Evolutionary conservation across 2,113 vertebrate species (phyloP).

Genomic region (Zapus hudsonius): DNA sequence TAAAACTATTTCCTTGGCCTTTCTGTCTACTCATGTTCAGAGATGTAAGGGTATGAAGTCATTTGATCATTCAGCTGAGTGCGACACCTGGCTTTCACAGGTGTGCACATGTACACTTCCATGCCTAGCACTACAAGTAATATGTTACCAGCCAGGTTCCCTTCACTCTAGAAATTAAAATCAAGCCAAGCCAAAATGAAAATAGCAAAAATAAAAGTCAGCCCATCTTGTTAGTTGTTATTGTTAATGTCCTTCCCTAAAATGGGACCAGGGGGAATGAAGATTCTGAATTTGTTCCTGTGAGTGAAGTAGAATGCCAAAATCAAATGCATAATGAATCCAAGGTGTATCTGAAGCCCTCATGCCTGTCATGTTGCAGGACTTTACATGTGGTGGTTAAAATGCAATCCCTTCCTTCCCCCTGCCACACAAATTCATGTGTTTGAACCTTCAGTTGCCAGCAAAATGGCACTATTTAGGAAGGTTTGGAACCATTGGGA

Average conservation of each 20-base stretch:
- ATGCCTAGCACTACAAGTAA: neutral
- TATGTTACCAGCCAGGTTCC: neutral
- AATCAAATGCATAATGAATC: neutral
- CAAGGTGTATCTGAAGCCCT: neutral
- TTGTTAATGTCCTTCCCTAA: neutral
- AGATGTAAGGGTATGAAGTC: neutral
- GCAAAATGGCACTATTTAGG: too few relatives aligned
- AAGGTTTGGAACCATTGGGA: too few relatives aligned
- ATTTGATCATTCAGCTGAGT: neutral
- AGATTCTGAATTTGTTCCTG: neutral
- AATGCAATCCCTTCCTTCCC: too few relatives aligned
- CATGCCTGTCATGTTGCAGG: neutral
- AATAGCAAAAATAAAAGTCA: neutral
- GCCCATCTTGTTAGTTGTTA: neutral
- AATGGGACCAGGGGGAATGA: neutral
- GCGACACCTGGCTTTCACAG: neutral
- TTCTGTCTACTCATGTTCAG: conserved; percentile 2
- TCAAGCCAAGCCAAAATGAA: neutral
- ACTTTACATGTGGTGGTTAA: too few relatives aligned
- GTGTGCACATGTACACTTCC: neutral
- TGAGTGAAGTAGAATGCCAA: neutral
- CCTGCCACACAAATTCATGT: too few relatives aligned
- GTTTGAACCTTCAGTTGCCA: too few relatives aligned
- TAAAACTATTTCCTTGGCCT: neutral
- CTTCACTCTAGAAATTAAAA: neutral